Evolutionary conservation across 2,888 invertebrate genomes (phyloP).

Genomic region (Crossocerus cetratus): DNA sequence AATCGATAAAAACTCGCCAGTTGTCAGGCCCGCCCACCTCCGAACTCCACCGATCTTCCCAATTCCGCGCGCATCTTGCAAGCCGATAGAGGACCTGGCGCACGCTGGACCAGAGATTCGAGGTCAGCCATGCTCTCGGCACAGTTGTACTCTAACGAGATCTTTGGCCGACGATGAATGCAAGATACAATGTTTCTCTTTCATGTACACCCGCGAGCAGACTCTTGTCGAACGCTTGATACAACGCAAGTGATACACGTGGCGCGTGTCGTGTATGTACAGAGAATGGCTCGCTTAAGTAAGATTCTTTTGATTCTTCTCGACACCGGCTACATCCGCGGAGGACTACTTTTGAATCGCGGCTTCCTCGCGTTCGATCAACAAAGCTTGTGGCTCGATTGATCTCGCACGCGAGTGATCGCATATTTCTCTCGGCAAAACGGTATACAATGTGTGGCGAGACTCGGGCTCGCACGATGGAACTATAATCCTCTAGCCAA

Average conservation of each 20-base stretch:
- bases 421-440: constrained; percentile 3
- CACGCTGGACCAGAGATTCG: neutral
- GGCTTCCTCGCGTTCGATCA: neutral
- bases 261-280: constrained; percentile 27
- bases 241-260: neutral
- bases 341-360: neutral
- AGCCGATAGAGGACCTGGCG: neutral
- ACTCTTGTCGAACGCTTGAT: neutral
- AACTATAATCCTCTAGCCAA: constrained; percentile 15
- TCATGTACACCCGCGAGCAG: too few species aligned
- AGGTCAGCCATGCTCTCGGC: constrained; percentile 31
- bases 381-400: constrained; percentile 10
- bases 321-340: constrained; percentile 13
- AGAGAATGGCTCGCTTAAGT: constrained; percentile 33
- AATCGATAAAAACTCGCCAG: neutral
- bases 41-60: neutral
- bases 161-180: constrained; percentile 29
- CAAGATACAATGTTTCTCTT: neutral
- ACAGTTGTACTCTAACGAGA: constrained; percentile 23
- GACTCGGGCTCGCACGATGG: constrained; percentile 8
- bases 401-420: constrained; percentile 1
- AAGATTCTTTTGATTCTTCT: constrained; percentile 45
- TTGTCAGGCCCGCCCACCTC: neutral
- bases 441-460: neutral
- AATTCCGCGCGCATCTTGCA: too few species aligned